A percentile compares a stretch with the other conserved stretches of the same genome.
phyloP scores from a whole-genome alignment of 1,140 invertebrate genomes.

The Tribolium madens region DNA sequence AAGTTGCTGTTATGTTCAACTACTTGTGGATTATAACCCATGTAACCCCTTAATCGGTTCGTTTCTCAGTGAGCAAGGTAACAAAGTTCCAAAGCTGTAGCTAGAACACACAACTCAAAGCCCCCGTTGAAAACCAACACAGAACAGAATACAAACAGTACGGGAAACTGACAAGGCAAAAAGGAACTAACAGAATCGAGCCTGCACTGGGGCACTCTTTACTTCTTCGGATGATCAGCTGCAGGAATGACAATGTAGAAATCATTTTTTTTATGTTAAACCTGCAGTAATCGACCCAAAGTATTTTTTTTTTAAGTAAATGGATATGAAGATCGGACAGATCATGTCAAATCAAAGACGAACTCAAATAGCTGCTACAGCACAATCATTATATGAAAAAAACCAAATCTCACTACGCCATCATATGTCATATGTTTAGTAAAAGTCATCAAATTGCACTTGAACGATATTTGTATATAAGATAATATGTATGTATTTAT shows the following conservation, averaged over 20 bases:
- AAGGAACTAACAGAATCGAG: slow-evolving; percentile 53
- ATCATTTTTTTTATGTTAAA: not conserved
- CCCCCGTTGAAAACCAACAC: slow-evolving; percentile 59
- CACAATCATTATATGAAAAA: slow-evolving; percentile 62
- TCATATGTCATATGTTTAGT: slow-evolving; percentile 62
- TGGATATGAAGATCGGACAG: slow-evolving; percentile 61
- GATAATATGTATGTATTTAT: slow-evolving; percentile 49
- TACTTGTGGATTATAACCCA: not conserved
- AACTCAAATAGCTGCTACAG: slow-evolving; percentile 61
- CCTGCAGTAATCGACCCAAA: slow-evolving; percentile 33
- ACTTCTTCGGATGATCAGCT: slow-evolving; percentile 13
- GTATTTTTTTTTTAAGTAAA: slow-evolving; percentile 48
- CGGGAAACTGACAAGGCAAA: slow-evolving; percentile 57
- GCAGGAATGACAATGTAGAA: not conserved
- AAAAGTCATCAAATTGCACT: slow-evolving; percentile 62
- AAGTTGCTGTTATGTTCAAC: slow-evolving; percentile 5
- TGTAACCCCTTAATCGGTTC: slow-evolving; percentile 20
- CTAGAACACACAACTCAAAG: slow-evolving; percentile 60
- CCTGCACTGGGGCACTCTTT: slow-evolving; percentile 45
- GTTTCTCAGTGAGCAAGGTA: slow-evolving; percentile 29
- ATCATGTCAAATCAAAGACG: slow-evolving; percentile 60
- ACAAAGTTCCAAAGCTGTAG: slow-evolving; percentile 25
- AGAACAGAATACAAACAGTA: slow-evolving; percentile 50
- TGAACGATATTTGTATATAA: slow-evolving; percentile 57
- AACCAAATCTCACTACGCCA: slow-evolving; percentile 60